Conservation (phyloP, 2,113 vertebrate species). For the Sardina pilchardus region DNA sequence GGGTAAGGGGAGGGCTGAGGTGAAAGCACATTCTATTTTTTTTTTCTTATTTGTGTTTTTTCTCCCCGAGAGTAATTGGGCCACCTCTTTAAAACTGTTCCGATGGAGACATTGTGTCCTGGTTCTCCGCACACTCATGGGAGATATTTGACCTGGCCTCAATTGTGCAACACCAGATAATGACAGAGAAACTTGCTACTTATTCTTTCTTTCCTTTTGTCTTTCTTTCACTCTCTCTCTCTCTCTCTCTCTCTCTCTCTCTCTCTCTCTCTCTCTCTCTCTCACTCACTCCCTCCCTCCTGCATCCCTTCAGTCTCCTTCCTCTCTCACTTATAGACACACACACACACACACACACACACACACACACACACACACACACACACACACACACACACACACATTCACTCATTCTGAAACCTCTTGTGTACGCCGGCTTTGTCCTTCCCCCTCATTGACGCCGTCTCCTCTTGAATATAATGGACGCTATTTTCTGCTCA, state of each 20-base stretch:
- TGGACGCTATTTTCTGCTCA: not conserved
- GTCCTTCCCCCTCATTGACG: not conserved
- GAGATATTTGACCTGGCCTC: slow-evolving; percentile 26
- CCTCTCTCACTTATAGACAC: no score
- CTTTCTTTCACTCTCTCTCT: not conserved
- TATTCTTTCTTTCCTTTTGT: not conserved
- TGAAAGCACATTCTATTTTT: not conserved
- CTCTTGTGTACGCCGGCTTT: not conserved
- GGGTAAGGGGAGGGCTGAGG: slow-evolving; percentile 36
- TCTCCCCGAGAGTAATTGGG: slow-evolving; percentile 45
- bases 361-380: not conserved
- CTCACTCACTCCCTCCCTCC: not conserved
- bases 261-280: no score
- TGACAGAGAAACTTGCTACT: not conserved
- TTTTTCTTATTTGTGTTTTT: not conserved
- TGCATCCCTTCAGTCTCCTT: not conserved
- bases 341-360: not conserved
- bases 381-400: not conserved
- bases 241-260: not conserved
- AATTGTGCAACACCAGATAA: not conserved
- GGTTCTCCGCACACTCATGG: slow-evolving; percentile 30
- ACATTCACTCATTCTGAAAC: not conserved
- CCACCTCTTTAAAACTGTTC: slow-evolving; percentile 38
- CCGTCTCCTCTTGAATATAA: not conserved
- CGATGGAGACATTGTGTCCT: slow-evolving; percentile 31